Conservation (phyloP, 2,113 vertebrate genomes). For the Bambusicola thoracicus region DNA sequence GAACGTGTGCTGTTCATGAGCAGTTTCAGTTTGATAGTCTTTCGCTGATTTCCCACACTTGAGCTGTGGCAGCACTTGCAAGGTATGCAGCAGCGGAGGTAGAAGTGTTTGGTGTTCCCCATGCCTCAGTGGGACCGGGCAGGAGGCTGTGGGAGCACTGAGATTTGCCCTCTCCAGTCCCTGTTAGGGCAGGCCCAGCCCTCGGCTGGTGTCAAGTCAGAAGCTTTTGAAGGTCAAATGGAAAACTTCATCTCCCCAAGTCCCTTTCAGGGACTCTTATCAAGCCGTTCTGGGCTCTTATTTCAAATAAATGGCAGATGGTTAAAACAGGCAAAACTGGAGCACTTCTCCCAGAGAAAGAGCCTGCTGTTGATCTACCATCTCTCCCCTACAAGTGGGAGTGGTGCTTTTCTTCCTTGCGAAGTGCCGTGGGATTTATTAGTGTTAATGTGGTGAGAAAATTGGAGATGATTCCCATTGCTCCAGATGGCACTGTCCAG, state of each 20-base stretch:
- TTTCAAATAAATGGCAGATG: not conserved
- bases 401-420: not conserved
- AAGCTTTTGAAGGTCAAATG: not conserved
- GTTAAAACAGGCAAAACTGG: not conserved
- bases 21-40: not conserved
- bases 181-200: not conserved
- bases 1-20: rapidly evolving
- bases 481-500: slow-evolving; percentile 34
- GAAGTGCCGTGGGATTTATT: not conserved
- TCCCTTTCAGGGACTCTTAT: not conserved
- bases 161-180: not conserved
- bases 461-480: not conserved
- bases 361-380: not conserved
- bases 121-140: not conserved
- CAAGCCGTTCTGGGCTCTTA: not conserved
- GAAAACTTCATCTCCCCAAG: not conserved
- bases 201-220: not conserved
- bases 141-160: not conserved
- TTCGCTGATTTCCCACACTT: not conserved
- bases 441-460: not conserved
- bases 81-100: not conserved
- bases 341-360: not conserved
- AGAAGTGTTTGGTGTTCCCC: not conserved
- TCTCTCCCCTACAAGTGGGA: not conserved
- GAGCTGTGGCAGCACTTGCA: not conserved